Evolutionary conservation across 2,888 invertebrate genomes (phyloP).

Genomic region (Thelaira solivaga): DNA sequence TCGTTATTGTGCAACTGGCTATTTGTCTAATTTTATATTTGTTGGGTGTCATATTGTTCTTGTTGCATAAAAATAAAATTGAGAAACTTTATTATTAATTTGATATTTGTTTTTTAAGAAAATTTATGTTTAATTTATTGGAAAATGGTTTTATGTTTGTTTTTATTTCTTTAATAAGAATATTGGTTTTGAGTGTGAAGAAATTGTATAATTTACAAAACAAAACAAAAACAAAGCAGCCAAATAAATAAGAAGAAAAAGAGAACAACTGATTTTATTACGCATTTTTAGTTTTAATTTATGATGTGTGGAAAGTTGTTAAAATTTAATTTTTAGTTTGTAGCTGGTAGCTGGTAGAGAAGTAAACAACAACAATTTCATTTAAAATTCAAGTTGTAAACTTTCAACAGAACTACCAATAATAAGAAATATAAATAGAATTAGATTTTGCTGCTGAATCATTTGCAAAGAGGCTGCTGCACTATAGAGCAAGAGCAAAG

Average conservation of each 20-base stretch:
- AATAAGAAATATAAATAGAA: background rate
- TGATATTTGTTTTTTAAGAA: background rate
- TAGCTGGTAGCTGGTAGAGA: no score
- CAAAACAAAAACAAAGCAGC: background rate
- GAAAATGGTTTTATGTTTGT: slow-evolving; percentile 17
- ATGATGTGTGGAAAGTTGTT: background rate
- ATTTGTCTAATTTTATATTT: no score
- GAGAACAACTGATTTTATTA: background rate
- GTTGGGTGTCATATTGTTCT: no score
- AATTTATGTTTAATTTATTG: slow-evolving; percentile 30
- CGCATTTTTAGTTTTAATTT: slow-evolving; percentile 6
- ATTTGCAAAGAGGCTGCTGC: no score
- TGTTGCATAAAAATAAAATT: no score
- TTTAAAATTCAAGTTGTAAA: background rate
- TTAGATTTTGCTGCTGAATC: background rate
- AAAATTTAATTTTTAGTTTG: background rate
- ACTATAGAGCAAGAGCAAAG: no score
- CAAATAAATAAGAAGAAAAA: slow-evolving; percentile 1
- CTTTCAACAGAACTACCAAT: background rate
- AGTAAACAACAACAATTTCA: background rate
- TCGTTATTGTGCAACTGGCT: no score
- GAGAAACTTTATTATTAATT: slow-evolving; percentile 31
- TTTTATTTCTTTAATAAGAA: background rate
- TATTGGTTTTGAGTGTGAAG: slow-evolving; percentile 45
- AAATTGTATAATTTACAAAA: slow-evolving; percentile 17